These are phyloP conservation scores for Sinocyclocheilus rhinocerous DNA, from an alignment of 2,113 vertebrate species.

Conservation along the genomic window DNA sequence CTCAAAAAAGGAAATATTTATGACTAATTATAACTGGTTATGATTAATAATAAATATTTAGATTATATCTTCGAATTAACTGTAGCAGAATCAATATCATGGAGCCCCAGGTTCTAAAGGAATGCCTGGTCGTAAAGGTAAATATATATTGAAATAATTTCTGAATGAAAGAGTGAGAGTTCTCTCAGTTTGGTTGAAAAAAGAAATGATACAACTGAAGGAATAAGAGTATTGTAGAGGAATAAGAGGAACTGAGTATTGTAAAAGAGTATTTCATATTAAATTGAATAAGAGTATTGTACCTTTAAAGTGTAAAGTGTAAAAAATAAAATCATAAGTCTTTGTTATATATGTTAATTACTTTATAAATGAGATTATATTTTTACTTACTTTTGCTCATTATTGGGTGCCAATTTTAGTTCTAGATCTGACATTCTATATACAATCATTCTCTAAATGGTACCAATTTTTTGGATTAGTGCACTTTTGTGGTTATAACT, in stretches of 20 bases:
- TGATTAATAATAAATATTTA: no score
- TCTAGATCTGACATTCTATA: background rate
- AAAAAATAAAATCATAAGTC: no score
- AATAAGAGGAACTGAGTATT: no score
- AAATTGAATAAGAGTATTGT: background rate
- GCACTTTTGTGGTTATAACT: no score
- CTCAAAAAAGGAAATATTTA: no score
- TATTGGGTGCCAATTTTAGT: background rate
- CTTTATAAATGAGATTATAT: background rate
- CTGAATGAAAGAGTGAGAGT: background rate
- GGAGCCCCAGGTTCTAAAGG: slow-evolving; percentile 68
- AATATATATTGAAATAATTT: background rate
- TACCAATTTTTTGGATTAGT: no score
- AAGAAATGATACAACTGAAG: background rate
- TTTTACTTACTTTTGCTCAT: background rate
- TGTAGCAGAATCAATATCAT: no score
- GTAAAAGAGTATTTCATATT: no score
- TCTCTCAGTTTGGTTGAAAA: no score
- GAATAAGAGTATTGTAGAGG: background rate
- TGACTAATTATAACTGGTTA: no score
- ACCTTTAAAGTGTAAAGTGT: background rate
- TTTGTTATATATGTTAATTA: no score
- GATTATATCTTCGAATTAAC: no score
- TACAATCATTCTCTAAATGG: background rate
- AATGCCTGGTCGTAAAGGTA: slow-evolving; percentile 67